Conservation (phyloP, 2,888 invertebrate genomes). For the Malthinus flaveolus region DNA sequence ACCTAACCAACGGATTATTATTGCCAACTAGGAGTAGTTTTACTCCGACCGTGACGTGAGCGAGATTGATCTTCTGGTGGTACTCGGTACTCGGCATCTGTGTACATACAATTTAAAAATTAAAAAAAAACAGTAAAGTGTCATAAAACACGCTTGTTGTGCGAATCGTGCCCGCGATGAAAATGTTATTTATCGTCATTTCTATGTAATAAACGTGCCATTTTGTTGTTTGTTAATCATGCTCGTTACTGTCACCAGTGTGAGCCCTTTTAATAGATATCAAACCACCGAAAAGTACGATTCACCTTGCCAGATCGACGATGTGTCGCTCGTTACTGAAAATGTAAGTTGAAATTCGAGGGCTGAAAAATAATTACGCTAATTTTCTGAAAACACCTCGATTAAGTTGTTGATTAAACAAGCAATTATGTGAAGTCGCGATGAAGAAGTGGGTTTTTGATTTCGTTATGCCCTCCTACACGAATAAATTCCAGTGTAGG, state of each 20-base stretch:
- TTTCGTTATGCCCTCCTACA: constrained; percentile 5
- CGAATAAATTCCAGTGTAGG: constrained; percentile 6
- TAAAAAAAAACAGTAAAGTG: neutral
- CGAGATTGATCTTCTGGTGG: constrained; percentile 1
- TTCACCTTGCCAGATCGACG: constrained; percentile 41
- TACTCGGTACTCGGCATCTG: neutral
- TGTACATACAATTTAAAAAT: neutral
- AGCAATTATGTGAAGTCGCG: constrained; percentile 2
- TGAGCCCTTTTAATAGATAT: constrained; percentile 46
- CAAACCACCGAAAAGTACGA: constrained; percentile 34
- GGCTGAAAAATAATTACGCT: too few relatives aligned
- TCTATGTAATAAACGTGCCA: neutral
- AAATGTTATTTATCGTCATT: neutral
- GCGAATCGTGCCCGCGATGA: neutral
- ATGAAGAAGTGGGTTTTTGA: neutral
- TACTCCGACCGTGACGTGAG: neutral
- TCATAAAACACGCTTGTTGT: neutral
- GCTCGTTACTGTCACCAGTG: constrained; percentile 50
- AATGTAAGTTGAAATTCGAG: constrained; percentile 40
- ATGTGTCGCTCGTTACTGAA: constrained; percentile 46
- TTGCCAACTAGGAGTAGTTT: neutral
- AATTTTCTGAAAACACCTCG: neutral
- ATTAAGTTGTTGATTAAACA: neutral
- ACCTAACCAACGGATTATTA: constrained; percentile 1
- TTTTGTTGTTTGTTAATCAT: constrained; percentile 33